Conservation (phyloP, 37 sponge, comb jelly and placozoan genomes). For the Cladorhizidae sp. region DNA sequence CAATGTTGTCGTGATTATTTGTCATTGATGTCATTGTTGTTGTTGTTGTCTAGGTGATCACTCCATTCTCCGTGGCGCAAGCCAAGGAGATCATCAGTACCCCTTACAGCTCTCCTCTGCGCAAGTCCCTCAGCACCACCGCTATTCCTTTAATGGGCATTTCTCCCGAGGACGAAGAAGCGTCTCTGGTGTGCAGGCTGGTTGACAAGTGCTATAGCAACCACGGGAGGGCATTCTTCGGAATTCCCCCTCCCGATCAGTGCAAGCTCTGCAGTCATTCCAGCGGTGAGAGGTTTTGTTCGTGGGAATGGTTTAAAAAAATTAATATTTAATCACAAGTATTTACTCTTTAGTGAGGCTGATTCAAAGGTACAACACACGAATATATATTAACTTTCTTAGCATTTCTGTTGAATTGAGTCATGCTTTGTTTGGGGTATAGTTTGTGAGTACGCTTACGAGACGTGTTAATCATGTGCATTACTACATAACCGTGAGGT, state of each 20-base stretch:
- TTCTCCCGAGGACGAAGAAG: constrained; percentile 26
- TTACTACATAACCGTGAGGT: too few relatives aligned
- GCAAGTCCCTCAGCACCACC: neutral
- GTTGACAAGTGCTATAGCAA: constrained; percentile 59
- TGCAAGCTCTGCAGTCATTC: constrained; percentile 52
- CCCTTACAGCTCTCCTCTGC: constrained; percentile 3
- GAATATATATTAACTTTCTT: too few relatives aligned
- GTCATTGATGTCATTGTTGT: neutral
- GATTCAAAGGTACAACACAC: too few relatives aligned
- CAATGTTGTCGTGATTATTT: neutral
- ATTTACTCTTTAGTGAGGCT: too few relatives aligned
- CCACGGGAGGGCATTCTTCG: constrained; percentile 59
- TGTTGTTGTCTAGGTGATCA: constrained; percentile 29
- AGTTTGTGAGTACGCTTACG: too few relatives aligned
- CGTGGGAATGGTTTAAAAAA: too few relatives aligned
- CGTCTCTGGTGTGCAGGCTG: constrained; percentile 18
- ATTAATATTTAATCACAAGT: too few relatives aligned
- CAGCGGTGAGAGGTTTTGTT: constrained; percentile 35
- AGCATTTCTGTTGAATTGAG: too few relatives aligned
- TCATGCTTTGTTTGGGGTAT: too few relatives aligned
- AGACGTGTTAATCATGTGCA: too few relatives aligned
- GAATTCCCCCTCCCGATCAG: constrained; percentile 25
- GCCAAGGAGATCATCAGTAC: constrained; percentile 44
- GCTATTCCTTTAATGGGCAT: neutral
- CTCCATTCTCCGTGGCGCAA: constrained; percentile 58